A percentile compares a stretch with the other conserved stretches of the same genome.
Conservation (phyloP, 2,113 vertebrate species). For the Monarcha castaneiventris region DNA sequence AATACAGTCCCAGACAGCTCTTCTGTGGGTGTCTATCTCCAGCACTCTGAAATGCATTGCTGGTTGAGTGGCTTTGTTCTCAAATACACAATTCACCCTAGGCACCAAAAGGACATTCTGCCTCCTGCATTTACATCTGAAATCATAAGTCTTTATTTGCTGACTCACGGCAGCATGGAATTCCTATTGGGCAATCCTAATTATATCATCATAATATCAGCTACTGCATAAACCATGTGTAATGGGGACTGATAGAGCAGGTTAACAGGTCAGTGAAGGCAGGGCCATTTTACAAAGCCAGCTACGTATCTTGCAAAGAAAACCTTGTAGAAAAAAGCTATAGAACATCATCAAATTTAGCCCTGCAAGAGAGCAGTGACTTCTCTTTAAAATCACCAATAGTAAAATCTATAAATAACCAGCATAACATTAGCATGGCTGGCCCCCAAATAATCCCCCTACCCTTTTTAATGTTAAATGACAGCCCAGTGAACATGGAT, state of each 20-base stretch:
- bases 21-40: background rate
- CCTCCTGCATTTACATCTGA: background rate
- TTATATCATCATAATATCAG: slow-evolving; percentile 23
- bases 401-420: slow-evolving; percentile 50
- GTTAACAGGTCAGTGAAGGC: background rate
- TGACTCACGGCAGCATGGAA: slow-evolving; percentile 20
- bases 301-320: background rate
- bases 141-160: slow-evolving; percentile 21
- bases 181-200: slow-evolving; percentile 43
- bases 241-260: background rate
- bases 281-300: background rate
- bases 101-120: background rate
- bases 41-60: background rate
- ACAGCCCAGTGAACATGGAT: slow-evolving; percentile 64
- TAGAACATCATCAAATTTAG: background rate
- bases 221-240: background rate
- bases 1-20: background rate
- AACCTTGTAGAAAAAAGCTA: background rate
- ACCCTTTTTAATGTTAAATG: slow-evolving; percentile 62
- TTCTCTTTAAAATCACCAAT: slow-evolving; percentile 36
- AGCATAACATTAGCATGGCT: slow-evolving; percentile 25
- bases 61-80: background rate
- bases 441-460: slow-evolving; percentile 44
- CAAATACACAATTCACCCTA: background rate
- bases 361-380: background rate